Conservation (phyloP, 2,888 invertebrate genomes). For the Cremastinae sp. region DNA sequence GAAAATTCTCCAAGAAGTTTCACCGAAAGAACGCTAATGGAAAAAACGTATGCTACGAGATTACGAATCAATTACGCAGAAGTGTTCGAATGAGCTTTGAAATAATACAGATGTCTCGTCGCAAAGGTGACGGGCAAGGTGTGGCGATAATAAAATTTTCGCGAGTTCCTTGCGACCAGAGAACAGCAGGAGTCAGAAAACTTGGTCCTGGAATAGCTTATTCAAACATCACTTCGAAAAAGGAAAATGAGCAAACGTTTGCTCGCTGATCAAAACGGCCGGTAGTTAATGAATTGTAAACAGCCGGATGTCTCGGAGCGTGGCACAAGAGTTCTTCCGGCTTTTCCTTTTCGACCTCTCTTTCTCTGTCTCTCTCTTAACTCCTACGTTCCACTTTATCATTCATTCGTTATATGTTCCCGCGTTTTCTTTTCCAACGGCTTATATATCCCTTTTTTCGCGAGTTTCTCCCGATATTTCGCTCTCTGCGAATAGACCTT, state of each 20-base stretch:
- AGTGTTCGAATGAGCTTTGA: slow-evolving; percentile 8
- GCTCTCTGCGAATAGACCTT: slow-evolving; percentile 29
- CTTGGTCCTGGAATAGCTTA: slow-evolving; percentile 45
- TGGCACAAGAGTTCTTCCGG: slow-evolving; percentile 24
- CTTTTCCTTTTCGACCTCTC: slow-evolving; percentile 3
- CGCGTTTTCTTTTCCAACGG: slow-evolving; percentile 3
- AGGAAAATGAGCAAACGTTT: slow-evolving; percentile 69
- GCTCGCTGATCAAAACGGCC: slow-evolving; percentile 71
- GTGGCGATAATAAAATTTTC: slow-evolving; percentile 62
- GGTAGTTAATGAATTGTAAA: slow-evolving; percentile 75
- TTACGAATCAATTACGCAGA: neutral
- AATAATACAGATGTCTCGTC: neutral
- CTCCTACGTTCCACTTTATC: slow-evolving; percentile 35
- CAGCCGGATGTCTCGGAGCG: slow-evolving; percentile 61
- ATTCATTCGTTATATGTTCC: slow-evolving; percentile 48
- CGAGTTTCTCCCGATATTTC: slow-evolving; percentile 14
- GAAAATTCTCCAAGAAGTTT: too few species aligned
- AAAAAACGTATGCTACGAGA: too few species aligned
- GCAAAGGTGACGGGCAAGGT: neutral
- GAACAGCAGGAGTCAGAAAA: neutral
- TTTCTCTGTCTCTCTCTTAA: slow-evolving; percentile 4
- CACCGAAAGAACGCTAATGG: too few species aligned
- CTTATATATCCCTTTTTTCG: slow-evolving; percentile 3
- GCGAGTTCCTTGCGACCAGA: slow-evolving; percentile 43
- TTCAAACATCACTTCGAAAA: slow-evolving; percentile 64